Conservation (phyloP, 2,797 vertebrate species). For the Simalia tracyae region DNA sequence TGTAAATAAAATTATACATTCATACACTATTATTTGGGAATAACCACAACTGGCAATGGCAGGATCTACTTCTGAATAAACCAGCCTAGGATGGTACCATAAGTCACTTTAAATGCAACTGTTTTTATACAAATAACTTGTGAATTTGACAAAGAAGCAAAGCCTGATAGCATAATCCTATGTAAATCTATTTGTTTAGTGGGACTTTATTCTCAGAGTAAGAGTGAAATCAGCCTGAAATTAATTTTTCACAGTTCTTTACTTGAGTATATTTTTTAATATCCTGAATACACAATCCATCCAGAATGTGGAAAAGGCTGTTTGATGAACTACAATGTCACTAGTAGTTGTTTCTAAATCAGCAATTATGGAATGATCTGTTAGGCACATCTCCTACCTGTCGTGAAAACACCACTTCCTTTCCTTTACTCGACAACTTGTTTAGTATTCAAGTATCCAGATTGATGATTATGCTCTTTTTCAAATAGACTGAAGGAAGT, state of each 20-base stretch:
- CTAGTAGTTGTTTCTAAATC: constrained; percentile 68
- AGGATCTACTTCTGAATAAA: background rate
- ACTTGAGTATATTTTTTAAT: background rate
- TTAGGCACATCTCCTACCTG: constrained; percentile 76
- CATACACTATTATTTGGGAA: background rate
- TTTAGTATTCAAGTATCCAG: constrained; percentile 78
- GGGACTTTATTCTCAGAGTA: background rate
- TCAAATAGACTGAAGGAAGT: constrained; percentile 74
- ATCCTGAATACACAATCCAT: background rate
- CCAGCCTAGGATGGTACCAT: background rate
- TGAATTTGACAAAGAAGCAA: background rate
- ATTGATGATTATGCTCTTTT: constrained; percentile 83
- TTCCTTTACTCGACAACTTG: constrained; percentile 79
- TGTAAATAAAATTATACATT: background rate
- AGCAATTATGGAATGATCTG: constrained; percentile 64
- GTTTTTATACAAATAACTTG: background rate
- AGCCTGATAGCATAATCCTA: background rate
- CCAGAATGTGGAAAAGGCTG: background rate
- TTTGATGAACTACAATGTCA: constrained; percentile 63
- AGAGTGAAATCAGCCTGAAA: background rate
- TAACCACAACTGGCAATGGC: background rate
- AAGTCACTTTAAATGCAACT: background rate
- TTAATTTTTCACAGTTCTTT: constrained; percentile 2
- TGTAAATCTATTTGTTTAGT: background rate
- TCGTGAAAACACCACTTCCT: constrained; percentile 72